Percentiles rank a stretch among this genome's conserved stretches.
phyloP scores from a whole-genome alignment of 2,888 invertebrate species.

The Gerris lacustris region DNA sequence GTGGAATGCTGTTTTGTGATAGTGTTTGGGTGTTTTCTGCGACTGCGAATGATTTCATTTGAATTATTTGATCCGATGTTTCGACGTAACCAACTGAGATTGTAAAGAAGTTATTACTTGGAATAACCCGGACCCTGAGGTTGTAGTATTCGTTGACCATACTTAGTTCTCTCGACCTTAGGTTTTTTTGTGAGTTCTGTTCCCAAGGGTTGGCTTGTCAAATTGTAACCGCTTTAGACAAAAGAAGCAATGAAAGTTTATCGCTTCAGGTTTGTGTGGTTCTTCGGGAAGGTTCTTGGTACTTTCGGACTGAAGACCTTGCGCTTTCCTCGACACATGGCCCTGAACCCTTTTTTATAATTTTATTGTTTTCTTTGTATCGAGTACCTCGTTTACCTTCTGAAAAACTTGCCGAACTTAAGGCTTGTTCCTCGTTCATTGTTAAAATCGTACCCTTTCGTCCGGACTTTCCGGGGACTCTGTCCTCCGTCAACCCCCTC shows the following conservation, averaged over 20 bases:
- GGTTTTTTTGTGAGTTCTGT: too few species aligned
- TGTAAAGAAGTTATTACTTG: too few species aligned
- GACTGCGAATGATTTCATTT: too few species aligned
- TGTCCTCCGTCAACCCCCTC: not conserved
- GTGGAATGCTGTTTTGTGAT: too few species aligned
- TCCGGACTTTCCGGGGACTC: not conserved
- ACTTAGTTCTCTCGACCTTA: too few species aligned
- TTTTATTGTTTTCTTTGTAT: not conserved
- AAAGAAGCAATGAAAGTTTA: constrained; percentile 1
- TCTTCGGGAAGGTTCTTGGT: not conserved
- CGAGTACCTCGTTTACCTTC: constrained; percentile 5
- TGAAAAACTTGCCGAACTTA: not conserved
- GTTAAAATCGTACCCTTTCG: not conserved
- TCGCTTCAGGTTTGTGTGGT: not conserved
- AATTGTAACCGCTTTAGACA: not conserved
- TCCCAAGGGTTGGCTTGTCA: not conserved
- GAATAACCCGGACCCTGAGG: too few species aligned
- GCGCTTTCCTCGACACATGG: not conserved
- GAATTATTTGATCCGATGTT: too few species aligned
- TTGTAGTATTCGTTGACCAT: too few species aligned
- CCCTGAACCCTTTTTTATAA: not conserved
- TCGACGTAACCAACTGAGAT: too few species aligned
- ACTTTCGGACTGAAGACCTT: not conserved
- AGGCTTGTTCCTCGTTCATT: not conserved
- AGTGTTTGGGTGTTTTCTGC: too few species aligned